Base-by-base conservation (phyloP, 2,888 invertebrate genomes). In the Drosophila cracens region DNA sequence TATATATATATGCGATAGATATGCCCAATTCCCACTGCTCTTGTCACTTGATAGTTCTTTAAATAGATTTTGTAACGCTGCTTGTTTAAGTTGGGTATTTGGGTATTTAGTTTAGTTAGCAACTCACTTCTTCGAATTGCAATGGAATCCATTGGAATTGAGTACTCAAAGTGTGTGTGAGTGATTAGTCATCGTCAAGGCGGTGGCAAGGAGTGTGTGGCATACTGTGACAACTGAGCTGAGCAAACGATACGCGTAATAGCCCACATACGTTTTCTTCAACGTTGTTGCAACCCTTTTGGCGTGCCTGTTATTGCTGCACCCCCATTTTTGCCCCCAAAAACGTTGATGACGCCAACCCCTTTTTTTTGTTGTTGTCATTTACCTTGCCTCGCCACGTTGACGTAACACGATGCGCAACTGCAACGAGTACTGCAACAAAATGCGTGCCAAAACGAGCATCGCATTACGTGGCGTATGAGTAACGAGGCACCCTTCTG, bases 391-490 rank as follows among this genome's bases (percentile, higher is more conserved):
- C 33, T 11, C 33, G 40, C 27, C 63, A 63, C 52, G 53, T 63
- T 58, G 48, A 25, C 63, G 51, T 54, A 54, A 34, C 34, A 54
- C 21, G 54, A 18, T 38, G 54, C 54, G 21, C 36, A 54, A 27
- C 36, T 27, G 25, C 54, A 36, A 36, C 54, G 29, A 52, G 29
- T 33, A 33, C 21, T 29, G 52, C 52, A 25, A 34, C 53, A 56
- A 48, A 52, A 74, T 68, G 74, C 59, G 74, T 69, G 74, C 53
- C 29, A 56, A 59, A 49, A 51, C 25, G 43, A 40, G 38, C 11
- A 34, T 46, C 31, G 71, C 64, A 68, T 58, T 67, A 76, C 76
- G 61, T 61, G 86, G 80, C 86, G 76, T 82, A 82, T 83, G 83
- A 82, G 80, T 82, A 80, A 85, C 70, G 52, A 66, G 43, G 21